Conservation (phyloP, 2,797 vertebrate genomes). For the Myripristis jacobus region DNA sequence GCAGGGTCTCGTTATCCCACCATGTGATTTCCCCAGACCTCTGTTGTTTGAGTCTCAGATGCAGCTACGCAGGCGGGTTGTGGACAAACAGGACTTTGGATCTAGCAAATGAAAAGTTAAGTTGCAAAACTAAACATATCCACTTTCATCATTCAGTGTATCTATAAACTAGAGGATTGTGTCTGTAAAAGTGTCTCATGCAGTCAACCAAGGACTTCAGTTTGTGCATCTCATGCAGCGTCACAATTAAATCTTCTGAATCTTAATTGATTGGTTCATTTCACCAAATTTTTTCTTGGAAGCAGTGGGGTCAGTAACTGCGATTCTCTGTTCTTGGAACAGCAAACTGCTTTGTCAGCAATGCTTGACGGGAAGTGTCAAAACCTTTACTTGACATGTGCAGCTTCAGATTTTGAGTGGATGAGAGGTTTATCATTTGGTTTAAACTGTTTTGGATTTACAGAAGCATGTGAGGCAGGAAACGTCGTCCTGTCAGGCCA, state of each 20-base stretch:
- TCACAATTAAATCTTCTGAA: not conserved
- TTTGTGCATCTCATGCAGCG: not conserved
- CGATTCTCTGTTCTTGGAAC: no score
- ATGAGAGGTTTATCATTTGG: not conserved
- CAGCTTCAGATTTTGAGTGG: not conserved
- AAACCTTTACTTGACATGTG: not conserved
- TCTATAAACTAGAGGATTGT: not conserved
- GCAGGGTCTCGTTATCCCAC: no score
- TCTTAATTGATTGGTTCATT: not conserved
- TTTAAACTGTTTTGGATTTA: constrained; percentile 12
- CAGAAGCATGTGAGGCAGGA: constrained; percentile 39
- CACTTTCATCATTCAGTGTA: no score
- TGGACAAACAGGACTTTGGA: not conserved
- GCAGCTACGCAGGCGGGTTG: not conserved
- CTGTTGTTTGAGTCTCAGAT: not conserved
- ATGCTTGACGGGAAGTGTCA: not conserved
- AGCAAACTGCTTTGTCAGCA: no score
- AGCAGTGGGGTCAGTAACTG: no score
- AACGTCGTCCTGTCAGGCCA: constrained; percentile 22
- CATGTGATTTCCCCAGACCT: no score
- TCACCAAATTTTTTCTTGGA: not conserved
- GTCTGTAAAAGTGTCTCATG: constrained; percentile 20
- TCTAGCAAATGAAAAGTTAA: not conserved
- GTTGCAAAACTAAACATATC: not conserved
- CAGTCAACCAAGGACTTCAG: not conserved